These are phyloP conservation scores for Mesochorus sp. DNA, from an alignment of 2,888 invertebrate genomes.

Conservation along the genomic window DNA sequence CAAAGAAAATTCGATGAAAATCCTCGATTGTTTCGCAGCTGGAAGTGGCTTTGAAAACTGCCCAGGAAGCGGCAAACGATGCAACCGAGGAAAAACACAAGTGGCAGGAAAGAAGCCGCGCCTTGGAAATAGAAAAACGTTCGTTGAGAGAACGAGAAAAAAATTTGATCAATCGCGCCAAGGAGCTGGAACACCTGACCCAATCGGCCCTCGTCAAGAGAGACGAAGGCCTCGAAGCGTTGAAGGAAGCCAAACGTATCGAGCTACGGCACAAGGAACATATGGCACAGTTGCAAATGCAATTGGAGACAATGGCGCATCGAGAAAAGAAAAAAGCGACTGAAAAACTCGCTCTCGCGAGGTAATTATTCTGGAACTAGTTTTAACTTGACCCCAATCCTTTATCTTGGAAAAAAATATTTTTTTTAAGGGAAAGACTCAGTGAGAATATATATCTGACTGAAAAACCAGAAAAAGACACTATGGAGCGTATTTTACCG, in stretches of 20 bases:
- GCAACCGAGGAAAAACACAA: constrained; percentile 73
- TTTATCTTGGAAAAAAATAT: neutral
- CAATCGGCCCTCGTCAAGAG: constrained; percentile 75
- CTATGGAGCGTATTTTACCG: constrained; percentile 22
- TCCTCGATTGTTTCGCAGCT: constrained; percentile 66
- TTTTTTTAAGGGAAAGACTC: constrained; percentile 69
- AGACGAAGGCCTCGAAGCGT: constrained; percentile 75
- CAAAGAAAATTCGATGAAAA: neutral
- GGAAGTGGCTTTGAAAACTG: constrained; percentile 75
- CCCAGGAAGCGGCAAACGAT: constrained; percentile 71
- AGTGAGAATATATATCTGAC: constrained; percentile 64
- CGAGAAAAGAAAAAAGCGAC: constrained; percentile 74
- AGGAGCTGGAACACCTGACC: constrained; percentile 77
- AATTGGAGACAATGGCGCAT: constrained; percentile 72
- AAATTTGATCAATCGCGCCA: constrained; percentile 73
- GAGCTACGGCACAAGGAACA: constrained; percentile 75
- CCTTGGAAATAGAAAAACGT: constrained; percentile 70
- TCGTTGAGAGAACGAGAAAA: constrained; percentile 73
- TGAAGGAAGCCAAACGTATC: constrained; percentile 74
- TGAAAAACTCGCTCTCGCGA: constrained; percentile 73
- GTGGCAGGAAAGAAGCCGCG: constrained; percentile 75
- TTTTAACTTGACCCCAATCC: too few relatives aligned
- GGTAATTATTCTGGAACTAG: constrained; percentile 65
- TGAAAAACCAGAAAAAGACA: constrained; percentile 74
- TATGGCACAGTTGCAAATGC: constrained; percentile 70